Base-by-base conservation (phyloP, 2,888 invertebrate genomes). In the Scaptomyza parva region DNA sequence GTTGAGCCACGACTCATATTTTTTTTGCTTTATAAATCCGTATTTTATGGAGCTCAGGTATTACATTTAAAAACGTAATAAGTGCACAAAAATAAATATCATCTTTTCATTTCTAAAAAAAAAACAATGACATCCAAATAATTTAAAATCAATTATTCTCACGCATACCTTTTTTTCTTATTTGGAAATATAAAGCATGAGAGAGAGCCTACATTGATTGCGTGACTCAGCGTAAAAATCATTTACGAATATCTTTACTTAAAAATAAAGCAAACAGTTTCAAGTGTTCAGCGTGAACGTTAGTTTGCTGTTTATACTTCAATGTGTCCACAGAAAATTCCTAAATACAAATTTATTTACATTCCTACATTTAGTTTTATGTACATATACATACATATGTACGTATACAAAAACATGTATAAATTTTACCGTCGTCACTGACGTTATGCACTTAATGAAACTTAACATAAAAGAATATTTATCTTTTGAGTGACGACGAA, bases 81-180 rank as follows among this genome's bases (percentile, higher is more conserved):
- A 62, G 64, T 59, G 59, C 47, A 65, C 70, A 73, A 68, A 71
- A 73, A 66, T 62, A 66, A 70, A 81, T 76, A 85, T 84, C 82
- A 83, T 82, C 68, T 81, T 81, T 73, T 73, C 75, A 86, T 85
- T 86, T 81, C 64, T 85, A 55, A 73, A 78, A 69, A 78, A 69
- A 64, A 86, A 84, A 84, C 83, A 84, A 85, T 84, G 83, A 84
- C 83, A 78, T 51, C 62, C 67, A 77, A 72, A 85, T 82, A 78
- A 85, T 85, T 68, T 66, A 65, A 81, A 85, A 85, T 86, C 82
- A 85, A 81, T 83, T 82, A 80, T 86, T 84, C 84, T 70, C 61
- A 73, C 73, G 70, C 73, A 78, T 62, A 63, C 73, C 86, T 80
- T 73, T 80, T 73, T 74, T 80, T 59, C 52, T 54, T 65, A 60